phyloP scores from a whole-genome alignment of 2,888 invertebrate genomes.

The Drosophila paramelanica region DNA sequence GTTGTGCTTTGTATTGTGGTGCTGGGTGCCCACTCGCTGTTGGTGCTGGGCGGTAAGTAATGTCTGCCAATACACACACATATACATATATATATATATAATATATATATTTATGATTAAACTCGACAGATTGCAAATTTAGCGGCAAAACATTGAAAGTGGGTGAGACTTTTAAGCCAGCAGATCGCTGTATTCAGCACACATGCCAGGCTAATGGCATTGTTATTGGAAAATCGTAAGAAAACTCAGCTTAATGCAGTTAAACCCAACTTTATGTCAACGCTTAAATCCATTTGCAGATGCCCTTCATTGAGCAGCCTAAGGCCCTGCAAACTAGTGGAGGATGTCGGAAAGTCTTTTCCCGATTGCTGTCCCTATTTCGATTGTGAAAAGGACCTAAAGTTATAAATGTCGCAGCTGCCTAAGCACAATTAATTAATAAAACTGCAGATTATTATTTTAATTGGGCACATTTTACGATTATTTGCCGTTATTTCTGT shows the following conservation, averaged over 20 bases:
- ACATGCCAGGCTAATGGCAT: neutral
- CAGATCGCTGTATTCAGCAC: neutral
- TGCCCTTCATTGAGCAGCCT: conserved; percentile 38
- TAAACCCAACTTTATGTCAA: too few relatives aligned
- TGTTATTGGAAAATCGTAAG: conserved; percentile 38
- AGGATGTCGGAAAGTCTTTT: conserved; percentile 60
- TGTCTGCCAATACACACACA: neutral
- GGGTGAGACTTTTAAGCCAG: conserved; percentile 29
- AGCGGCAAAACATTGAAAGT: conserved; percentile 26
- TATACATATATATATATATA: too few relatives aligned
- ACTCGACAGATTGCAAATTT: conserved; percentile 30
- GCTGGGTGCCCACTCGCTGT: conserved; percentile 43
- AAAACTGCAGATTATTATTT: too few relatives aligned
- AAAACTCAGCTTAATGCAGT: too few relatives aligned
- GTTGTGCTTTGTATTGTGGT: conserved; percentile 58
- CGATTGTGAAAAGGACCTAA: neutral
- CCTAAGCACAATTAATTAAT: too few relatives aligned
- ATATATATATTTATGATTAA: neutral
- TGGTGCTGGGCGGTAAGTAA: conserved; percentile 51
- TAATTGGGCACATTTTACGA: too few relatives aligned
- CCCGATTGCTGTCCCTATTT: conserved; percentile 49
- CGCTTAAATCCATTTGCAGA: conserved; percentile 30
- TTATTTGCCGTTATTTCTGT: too few relatives aligned
- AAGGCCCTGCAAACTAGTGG: conserved; percentile 55
- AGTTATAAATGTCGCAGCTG: neutral